Conservation (phyloP, 2,797 vertebrate genomes). For the Melanotaenia parkinsoni region DNA sequence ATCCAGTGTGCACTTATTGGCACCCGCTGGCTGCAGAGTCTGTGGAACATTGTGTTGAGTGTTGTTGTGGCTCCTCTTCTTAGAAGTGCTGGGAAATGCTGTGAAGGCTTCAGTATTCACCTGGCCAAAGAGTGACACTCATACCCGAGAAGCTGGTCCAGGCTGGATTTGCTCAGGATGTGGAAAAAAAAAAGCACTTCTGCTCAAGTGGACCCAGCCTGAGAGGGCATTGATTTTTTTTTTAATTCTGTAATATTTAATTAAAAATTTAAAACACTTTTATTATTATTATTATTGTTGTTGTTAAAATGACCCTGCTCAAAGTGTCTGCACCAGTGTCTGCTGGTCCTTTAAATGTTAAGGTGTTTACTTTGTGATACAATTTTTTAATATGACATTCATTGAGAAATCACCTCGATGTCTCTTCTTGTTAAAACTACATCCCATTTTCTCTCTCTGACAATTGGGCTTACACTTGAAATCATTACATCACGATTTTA, state of each 20-base stretch:
- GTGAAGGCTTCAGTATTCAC: constrained; percentile 74
- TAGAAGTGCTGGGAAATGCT: constrained; percentile 77
- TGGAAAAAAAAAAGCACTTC: constrained; percentile 3
- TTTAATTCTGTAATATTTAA: neutral
- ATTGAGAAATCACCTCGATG: neutral
- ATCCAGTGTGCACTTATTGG: constrained; percentile 70
- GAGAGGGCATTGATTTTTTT: neutral
- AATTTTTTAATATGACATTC: neutral
- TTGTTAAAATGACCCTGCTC: neutral
- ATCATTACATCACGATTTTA: neutral
- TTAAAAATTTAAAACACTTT: constrained; percentile 11
- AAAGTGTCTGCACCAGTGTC: neutral
- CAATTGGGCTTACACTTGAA: neutral
- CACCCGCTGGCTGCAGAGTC: constrained; percentile 74
- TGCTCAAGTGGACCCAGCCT: constrained; percentile 17
- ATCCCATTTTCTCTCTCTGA: neutral
- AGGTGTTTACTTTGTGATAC: neutral
- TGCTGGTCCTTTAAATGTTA: neutral
- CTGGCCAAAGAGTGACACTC: constrained; percentile 74
- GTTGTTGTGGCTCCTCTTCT: constrained; percentile 72
- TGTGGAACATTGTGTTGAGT: constrained; percentile 78
- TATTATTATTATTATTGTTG: neutral
- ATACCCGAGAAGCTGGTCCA: neutral
- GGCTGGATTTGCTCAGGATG: constrained; percentile 9
- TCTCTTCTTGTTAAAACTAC: neutral